Conservation (phyloP, 2,113 vertebrate genomes). For the Oncorhynchus mykiss region DNA sequence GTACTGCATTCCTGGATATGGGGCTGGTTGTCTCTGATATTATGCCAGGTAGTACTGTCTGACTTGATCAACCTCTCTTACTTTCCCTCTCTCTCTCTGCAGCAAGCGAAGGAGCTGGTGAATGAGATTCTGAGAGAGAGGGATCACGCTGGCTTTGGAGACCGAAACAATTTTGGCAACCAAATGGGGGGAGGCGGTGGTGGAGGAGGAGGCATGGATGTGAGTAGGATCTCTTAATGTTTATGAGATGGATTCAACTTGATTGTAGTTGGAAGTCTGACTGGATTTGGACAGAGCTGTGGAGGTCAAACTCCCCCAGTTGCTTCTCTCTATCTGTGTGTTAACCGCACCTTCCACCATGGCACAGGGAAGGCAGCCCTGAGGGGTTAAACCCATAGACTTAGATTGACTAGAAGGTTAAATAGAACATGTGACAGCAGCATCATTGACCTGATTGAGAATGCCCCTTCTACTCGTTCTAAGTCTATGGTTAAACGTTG, state of each 20-base stretch:
- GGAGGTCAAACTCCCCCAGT: no score
- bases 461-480: no score
- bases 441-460: no score
- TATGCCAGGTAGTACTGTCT: neutral
- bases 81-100: conserved; percentile 13
- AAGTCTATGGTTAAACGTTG: no score
- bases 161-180: conserved; percentile 83
- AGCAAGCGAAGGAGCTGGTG: conserved; percentile 96
- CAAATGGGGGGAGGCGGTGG: conserved; percentile 68
- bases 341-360: no score
- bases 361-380: no score
- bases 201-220: conserved; percentile 64
- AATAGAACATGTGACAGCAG: no score
- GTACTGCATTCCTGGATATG: neutral
- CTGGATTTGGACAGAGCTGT: no score
- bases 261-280: no score
- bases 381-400: no score
- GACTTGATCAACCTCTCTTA: neutral
- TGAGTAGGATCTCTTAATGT: conserved; percentile 35
- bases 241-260: neutral
- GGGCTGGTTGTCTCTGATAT: neutral
- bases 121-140: conserved; percentile 88
- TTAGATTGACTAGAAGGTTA: no score
- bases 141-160: conserved; percentile 84
- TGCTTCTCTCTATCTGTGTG: no score